Percentiles rank a stretch among this genome's conserved stretches.
These are phyloP conservation scores for Cottoperca gobio DNA, from an alignment of 2,797 vertebrate species.

Conservation along the genomic window DNA sequence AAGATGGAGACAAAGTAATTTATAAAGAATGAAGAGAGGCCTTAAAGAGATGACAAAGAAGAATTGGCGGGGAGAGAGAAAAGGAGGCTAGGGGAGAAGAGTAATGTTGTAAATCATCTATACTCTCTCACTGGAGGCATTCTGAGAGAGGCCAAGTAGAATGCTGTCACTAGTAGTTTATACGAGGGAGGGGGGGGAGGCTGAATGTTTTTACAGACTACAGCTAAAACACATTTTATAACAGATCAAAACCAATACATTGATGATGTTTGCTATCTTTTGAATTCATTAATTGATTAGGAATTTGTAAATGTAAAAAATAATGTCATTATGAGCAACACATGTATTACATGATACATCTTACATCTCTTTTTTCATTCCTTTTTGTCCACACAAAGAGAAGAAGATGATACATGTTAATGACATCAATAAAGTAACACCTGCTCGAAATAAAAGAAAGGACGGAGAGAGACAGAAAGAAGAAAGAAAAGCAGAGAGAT, in stretches of 20 bases:
- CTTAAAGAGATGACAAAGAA: constrained; percentile 33
- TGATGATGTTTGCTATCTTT: background rate
- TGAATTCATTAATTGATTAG: background rate
- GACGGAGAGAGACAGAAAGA: too few relatives aligned
- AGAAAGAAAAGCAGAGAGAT: too few relatives aligned
- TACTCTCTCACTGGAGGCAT: constrained; percentile 35
- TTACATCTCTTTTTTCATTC: too few relatives aligned
- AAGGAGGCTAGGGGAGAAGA: constrained; percentile 10
- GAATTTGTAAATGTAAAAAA: too few relatives aligned
- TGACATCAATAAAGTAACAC: too few relatives aligned
- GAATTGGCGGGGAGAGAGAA: constrained; percentile 19
- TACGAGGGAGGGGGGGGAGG: constrained; percentile 15
- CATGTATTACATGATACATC: too few relatives aligned
- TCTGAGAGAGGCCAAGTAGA: constrained; percentile 36
- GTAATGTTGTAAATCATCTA: constrained; percentile 49
- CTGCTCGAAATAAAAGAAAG: too few relatives aligned
- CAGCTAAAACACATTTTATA: background rate
- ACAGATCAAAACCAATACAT: background rate
- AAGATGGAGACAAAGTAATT: constrained; percentile 56
- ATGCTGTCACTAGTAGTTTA: constrained; percentile 42
- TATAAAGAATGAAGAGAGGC: constrained; percentile 44
- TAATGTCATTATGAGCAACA: background rate
- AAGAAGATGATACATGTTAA: too few relatives aligned
- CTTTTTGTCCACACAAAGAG: too few relatives aligned
- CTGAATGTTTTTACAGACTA: constrained; percentile 14